These are phyloP conservation scores for Acleris emargana DNA, from an alignment of 2,888 invertebrate species.

Conservation along the genomic window DNA sequence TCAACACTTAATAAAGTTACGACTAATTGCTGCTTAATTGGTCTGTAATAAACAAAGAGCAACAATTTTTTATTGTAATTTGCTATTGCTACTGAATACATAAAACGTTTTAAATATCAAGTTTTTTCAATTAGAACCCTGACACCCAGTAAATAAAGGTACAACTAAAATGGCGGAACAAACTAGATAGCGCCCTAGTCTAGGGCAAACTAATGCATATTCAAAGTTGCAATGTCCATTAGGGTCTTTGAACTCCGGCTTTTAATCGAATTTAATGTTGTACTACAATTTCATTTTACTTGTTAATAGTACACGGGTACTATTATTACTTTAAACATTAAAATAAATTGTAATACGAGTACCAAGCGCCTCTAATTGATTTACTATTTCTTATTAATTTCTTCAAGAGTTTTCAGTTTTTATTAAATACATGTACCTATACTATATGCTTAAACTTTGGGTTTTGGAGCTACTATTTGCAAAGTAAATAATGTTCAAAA, in stretches of 20 bases:
- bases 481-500: too few species aligned
- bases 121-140: not conserved
- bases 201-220: slow-evolving; percentile 27
- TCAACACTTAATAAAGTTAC: too few species aligned
- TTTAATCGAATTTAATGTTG: slow-evolving; percentile 11
- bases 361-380: too few species aligned
- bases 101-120: not conserved
- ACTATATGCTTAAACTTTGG: too few species aligned
- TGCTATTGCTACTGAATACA: too few species aligned
- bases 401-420: too few species aligned
- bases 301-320: not conserved
- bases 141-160: not conserved
- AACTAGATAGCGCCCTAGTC: slow-evolving; percentile 1
- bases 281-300: not conserved
- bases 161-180: slow-evolving; percentile 1
- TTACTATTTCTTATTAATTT: too few species aligned
- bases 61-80: too few species aligned
- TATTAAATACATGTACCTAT: too few species aligned
- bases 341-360: not conserved
- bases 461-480: too few species aligned
- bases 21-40: too few species aligned
- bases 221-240: slow-evolving; percentile 19
- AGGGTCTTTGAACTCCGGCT: slow-evolving; percentile 21
- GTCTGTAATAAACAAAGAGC: too few species aligned
- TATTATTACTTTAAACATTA: not conserved